Evolutionary conservation across 2,113 vertebrate genomes (phyloP).

Genomic region (Leptocoma aspasia): DNA sequence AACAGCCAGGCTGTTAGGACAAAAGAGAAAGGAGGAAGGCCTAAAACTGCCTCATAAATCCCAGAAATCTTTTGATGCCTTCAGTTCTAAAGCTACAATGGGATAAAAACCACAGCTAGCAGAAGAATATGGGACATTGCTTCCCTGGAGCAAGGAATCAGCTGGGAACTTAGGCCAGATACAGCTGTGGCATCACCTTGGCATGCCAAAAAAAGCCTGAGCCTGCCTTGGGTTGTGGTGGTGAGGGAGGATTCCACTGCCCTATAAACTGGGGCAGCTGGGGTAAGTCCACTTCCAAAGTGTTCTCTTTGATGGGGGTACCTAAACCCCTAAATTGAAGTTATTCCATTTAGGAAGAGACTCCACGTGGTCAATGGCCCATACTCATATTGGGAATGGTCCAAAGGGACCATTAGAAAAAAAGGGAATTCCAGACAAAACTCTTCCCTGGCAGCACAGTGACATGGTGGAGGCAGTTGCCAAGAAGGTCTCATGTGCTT

Average conservation of each 20-base stretch:
- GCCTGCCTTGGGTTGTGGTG: neutral
- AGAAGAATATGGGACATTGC: neutral
- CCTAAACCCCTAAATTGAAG: neutral
- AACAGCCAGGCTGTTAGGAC: neutral
- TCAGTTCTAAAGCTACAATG: neutral
- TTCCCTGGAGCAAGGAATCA: neutral
- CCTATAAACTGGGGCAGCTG: rapidly evolving
- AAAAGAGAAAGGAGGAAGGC: neutral
- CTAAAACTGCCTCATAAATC: neutral
- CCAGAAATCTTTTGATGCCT: neutral
- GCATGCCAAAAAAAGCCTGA: neutral
- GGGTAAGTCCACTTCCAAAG: neutral
- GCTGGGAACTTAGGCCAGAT: neutral
- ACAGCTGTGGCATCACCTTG: neutral
- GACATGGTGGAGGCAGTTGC: neutral
- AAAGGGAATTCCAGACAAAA: neutral
- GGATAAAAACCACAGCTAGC: neutral
- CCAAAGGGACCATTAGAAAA: neutral
- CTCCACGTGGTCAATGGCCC: neutral
- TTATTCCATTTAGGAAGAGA: neutral
- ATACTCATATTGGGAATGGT: neutral
- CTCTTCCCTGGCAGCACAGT: neutral
- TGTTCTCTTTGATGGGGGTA: neutral
- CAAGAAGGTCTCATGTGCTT: neutral
- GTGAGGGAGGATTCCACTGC: neutral